These are phyloP conservation scores for Diceros bicornis DNA, from an alignment of 2,797 vertebrate species.

Conservation along the genomic window DNA sequence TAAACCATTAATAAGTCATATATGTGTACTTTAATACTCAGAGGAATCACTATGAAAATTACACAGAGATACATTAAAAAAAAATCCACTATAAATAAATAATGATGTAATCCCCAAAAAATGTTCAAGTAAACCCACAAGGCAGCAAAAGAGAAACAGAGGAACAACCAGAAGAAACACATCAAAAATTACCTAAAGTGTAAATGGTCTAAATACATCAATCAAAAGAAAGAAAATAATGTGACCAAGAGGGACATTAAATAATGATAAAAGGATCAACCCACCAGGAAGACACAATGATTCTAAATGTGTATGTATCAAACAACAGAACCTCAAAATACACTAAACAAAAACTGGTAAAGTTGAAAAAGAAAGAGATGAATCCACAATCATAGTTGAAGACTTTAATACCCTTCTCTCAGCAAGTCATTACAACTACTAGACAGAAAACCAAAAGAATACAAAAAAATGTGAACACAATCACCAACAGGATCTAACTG, in stretches of 20 bases:
- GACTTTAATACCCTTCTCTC: neutral
- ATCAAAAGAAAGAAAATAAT: conserved; percentile 14
- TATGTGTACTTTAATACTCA: neutral
- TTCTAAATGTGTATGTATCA: neutral
- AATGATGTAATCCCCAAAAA: neutral
- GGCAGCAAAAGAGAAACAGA: neutral
- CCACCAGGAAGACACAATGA: neutral
- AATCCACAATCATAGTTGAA: neutral
- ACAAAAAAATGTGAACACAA: neutral
- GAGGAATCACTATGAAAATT: neutral
- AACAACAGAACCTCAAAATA: neutral
- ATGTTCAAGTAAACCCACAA: neutral
- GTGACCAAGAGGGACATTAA: neutral
- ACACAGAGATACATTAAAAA: neutral
- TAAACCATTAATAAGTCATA: neutral
- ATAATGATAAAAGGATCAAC: neutral
- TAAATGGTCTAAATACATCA: neutral
- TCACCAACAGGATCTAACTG: neutral
- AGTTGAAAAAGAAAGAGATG: neutral
- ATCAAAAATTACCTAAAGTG: neutral
- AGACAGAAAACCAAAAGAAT: neutral
- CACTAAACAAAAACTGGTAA: neutral
- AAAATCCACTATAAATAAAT: neutral
- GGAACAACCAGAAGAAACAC: neutral
- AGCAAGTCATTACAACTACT: neutral